Conservation (phyloP, 2,888 invertebrate species). For the Sphaerophoria rueppellii region DNA sequence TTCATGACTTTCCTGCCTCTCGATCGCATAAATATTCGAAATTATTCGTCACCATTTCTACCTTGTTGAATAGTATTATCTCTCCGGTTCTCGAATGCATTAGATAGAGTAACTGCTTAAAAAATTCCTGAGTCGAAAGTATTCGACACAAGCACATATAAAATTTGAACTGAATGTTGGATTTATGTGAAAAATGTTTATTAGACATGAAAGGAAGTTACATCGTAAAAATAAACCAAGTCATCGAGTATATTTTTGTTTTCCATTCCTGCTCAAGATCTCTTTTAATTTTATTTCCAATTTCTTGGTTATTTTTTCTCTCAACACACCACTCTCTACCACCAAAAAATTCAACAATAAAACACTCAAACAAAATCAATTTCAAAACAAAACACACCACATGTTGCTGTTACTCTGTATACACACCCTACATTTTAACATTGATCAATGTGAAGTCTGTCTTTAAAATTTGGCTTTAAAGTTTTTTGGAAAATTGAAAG, state of each 20-base stretch:
- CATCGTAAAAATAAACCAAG: background rate
- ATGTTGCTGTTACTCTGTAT: background rate
- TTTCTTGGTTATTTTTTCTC: slow-evolving; percentile 28
- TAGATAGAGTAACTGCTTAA: too few species aligned
- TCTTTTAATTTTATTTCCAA: background rate
- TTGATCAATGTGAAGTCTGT: slow-evolving; percentile 72
- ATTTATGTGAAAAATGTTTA: too few species aligned
- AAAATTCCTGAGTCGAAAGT: too few species aligned
- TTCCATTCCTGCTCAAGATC: background rate
- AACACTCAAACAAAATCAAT: background rate
- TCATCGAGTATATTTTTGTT: background rate
- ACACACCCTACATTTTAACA: slow-evolving; percentile 39
- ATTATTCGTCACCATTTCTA: too few species aligned
- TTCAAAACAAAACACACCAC: slow-evolving; percentile 6
- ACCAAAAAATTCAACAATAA: background rate
- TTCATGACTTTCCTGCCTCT: too few species aligned
- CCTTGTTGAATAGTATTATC: too few species aligned
- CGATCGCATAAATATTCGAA: too few species aligned
- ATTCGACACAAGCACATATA: too few species aligned
- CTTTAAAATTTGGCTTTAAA: slow-evolving; percentile 65
- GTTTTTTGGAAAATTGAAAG: slow-evolving; percentile 29
- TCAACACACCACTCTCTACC: slow-evolving; percentile 6
- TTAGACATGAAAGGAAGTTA: too few species aligned
- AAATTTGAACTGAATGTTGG: too few species aligned
- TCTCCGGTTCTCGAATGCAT: too few species aligned